Conservation (phyloP, 2,797 vertebrate genomes). For the Sebastes elongatus region DNA sequence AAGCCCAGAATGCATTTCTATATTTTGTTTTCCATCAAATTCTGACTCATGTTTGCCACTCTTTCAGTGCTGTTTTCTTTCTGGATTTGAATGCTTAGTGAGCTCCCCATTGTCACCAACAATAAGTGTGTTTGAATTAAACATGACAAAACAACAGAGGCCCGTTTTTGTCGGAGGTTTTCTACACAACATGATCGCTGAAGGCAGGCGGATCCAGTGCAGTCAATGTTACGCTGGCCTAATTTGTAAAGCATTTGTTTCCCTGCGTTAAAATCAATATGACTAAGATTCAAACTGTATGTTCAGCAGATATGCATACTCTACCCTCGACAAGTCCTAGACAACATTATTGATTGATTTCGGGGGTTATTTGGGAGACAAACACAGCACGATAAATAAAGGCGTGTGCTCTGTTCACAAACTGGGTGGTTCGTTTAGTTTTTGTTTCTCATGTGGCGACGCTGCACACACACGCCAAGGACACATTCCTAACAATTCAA, state of each 20-base stretch:
- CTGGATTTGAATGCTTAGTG: background rate
- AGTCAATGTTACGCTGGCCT: constrained; percentile 42
- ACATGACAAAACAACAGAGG: constrained; percentile 26
- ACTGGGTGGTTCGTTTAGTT: background rate
- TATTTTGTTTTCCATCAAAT: background rate
- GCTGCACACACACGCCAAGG: background rate
- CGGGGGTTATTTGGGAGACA: background rate
- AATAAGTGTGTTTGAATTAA: constrained; percentile 37
- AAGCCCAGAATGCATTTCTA: background rate
- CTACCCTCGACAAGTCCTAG: constrained; percentile 8
- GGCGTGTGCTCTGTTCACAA: background rate
- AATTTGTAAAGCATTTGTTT: constrained; percentile 54
- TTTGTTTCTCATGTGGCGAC: background rate
- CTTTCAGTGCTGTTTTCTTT: background rate
- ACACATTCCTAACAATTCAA: background rate
- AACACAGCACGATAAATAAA: background rate
- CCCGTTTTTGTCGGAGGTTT: constrained; percentile 9
- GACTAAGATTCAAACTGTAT: constrained; percentile 30
- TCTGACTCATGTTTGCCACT: background rate
- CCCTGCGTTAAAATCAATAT: constrained; percentile 49
- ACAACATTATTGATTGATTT: constrained; percentile 38
- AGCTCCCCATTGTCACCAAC: background rate
- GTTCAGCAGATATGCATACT: constrained; percentile 23
- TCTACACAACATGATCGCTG: constrained; percentile 19
- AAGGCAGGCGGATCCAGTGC: constrained; percentile 29